Evolutionary conservation across 2,113 vertebrate genomes (phyloP), one percentile per base, ranked within the genome.

Genomic region (Entelurus aequoreus): DNA sequence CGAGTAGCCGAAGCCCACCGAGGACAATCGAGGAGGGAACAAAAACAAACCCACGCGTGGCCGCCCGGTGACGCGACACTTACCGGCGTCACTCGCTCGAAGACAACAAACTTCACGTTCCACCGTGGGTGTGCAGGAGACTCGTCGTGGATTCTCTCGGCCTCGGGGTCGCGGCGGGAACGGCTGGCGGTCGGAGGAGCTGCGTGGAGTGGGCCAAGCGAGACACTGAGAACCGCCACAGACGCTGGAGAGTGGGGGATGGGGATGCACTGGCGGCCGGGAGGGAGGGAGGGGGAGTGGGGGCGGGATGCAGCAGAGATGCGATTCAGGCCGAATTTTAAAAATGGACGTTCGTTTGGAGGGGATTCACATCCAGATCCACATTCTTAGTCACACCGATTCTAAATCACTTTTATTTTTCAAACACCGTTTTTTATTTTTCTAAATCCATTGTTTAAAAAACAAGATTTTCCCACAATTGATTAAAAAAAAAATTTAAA

Each of bases 161-260:
- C 19, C 58, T 56, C 72, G 37, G 2, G 66, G 48, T 85, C 76
- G 78, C 69, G 78, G 71, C 61, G 72, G 28, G 79, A 81, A 69
- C 78, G 63, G 66, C 65, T 82, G 65, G 28, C 28, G 28, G 28
- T 28, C 70, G 76, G 69, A 81, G 70, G 80, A 59, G 72, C 82
- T 72, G 54, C 72, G 85, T 79, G 66, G 46, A 68, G 86, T 67
- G 79, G 81, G 77, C 81, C 83, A 75, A 82, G 78, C 79, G 3
- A 46, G 52, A 79, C 76, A 78, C 82, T 77, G 86, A 62, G 72
- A 81, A 82, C 85, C 85, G 77, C 78, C 80, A 21, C 40, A 82
- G 80, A 83, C 76, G 76, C 66, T 78, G 73, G 80, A 37, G 86
- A 79, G 84, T 86, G 86, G 86, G 86, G 84, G 86, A 86, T 81